phyloP scores from a whole-genome alignment of 2,113 vertebrate genomes.

The Melierax canorus region DNA sequence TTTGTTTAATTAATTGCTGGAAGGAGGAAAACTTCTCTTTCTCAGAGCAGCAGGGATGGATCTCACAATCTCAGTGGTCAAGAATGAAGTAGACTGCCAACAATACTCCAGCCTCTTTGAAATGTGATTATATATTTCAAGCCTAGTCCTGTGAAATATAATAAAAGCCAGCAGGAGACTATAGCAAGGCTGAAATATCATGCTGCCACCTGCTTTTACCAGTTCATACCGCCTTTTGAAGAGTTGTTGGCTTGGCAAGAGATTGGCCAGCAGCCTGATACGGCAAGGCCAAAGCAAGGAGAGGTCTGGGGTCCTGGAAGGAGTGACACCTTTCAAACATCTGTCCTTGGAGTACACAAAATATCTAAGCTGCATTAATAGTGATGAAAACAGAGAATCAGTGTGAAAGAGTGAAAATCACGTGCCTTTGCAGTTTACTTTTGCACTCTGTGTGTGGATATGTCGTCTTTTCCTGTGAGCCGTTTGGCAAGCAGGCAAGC shows the following conservation, averaged over 20 bases:
- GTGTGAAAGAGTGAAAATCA: not conserved
- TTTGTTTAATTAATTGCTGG: not conserved
- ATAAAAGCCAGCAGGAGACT: conserved; percentile 45
- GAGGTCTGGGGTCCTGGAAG: not conserved
- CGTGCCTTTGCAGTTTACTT: not conserved
- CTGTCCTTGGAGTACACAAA: not conserved
- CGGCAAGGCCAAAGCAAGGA: not conserved
- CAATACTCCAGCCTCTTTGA: conserved; percentile 13
- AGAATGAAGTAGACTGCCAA: conserved; percentile 27
- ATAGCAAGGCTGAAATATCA: not conserved
- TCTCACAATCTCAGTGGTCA: conserved; percentile 40
- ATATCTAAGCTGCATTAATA: not conserved
- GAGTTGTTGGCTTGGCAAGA: not conserved
- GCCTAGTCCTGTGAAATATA: conserved; percentile 33
- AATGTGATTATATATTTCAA: conserved; percentile 52
- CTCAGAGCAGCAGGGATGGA: not conserved
- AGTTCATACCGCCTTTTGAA: not conserved
- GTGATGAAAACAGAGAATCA: not conserved
- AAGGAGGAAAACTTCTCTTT: conserved; percentile 3
- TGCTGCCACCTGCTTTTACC: conserved; percentile 11
- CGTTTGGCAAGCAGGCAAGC: not conserved
- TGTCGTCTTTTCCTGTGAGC: not conserved
- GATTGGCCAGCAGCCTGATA: not conserved
- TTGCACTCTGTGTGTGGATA: not conserved
- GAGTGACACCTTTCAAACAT: not conserved